Percentiles rank a stretch among this genome's conserved stretches.
Conservation (phyloP, 2,113 vertebrate species). For the Seriola quinqueradiata region DNA sequence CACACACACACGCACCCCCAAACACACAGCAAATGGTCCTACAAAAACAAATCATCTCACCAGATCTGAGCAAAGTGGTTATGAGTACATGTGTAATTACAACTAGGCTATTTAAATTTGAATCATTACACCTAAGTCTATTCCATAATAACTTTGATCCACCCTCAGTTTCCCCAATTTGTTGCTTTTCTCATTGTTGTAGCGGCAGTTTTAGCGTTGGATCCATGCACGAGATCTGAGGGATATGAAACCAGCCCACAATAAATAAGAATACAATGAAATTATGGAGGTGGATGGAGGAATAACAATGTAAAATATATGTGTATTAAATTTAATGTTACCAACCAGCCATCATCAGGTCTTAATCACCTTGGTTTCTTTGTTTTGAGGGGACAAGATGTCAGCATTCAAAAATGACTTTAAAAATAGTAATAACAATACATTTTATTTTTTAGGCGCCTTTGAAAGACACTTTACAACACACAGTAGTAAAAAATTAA, state of each 20-base stretch:
- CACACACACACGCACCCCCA: neutral
- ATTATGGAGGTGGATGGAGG: neutral
- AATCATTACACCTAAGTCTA: neutral
- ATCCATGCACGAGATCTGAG: neutral
- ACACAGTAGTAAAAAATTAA: too few species aligned
- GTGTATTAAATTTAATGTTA: neutral
- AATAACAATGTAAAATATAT: neutral
- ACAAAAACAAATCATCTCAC: slow-evolving; percentile 4
- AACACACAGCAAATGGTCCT: slow-evolving; percentile 37
- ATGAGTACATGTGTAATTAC: neutral
- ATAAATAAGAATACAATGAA: slow-evolving; percentile 4
- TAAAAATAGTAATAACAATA: neutral
- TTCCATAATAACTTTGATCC: neutral
- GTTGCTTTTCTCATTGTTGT: neutral
- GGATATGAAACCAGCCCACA: slow-evolving; percentile 12
- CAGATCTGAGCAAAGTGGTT: neutral
- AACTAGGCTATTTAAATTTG: neutral
- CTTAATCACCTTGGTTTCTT: slow-evolving; percentile 3
- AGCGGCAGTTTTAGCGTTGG: neutral
- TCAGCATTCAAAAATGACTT: neutral
- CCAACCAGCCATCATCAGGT: neutral
- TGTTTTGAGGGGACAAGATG: neutral
- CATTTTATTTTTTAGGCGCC: too few species aligned
- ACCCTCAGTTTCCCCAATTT: neutral
- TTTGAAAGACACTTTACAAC: too few species aligned